Evolutionary conservation across 2,113 vertebrate species (phyloP).

Genomic region (Microcebus ravelobensis): DNA sequence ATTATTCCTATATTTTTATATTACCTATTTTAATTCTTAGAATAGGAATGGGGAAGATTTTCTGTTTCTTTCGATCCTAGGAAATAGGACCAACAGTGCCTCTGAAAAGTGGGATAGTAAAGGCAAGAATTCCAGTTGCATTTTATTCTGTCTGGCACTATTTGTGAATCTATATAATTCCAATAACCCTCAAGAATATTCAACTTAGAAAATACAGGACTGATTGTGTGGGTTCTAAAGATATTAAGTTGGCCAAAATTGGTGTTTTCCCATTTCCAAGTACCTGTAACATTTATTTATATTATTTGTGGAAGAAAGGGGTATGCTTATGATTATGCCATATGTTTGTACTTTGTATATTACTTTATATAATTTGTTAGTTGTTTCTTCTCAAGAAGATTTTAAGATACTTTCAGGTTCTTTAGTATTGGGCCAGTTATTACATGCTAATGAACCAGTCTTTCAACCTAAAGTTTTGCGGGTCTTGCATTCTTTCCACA

Average conservation of each 20-base stretch:
- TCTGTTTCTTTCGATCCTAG: not conserved
- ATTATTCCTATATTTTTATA: not conserved
- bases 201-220: not conserved
- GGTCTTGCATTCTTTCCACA: constrained; percentile 50
- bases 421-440: not conserved
- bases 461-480: constrained; percentile 48
- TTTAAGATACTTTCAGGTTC: not conserved
- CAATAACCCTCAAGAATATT: not conserved
- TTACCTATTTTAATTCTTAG: not conserved
- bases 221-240: not conserved
- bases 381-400: constrained; percentile 2
- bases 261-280: not conserved
- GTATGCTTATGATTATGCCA: not conserved
- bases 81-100: not conserved
- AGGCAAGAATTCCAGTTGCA: not conserved
- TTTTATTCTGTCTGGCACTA: constrained; percentile 4
- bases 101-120: constrained; percentile 8
- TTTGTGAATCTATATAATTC: not conserved
- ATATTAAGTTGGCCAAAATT: not conserved
- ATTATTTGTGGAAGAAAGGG: not conserved
- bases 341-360: constrained; percentile 34
- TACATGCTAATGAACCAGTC: not conserved
- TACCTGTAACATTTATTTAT: constrained; percentile 33
- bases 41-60: not conserved
- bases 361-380: constrained; percentile 37